Evolutionary conservation across 1,140 invertebrate genomes (phyloP).

Genomic region (Hyphantria cunea): DNA sequence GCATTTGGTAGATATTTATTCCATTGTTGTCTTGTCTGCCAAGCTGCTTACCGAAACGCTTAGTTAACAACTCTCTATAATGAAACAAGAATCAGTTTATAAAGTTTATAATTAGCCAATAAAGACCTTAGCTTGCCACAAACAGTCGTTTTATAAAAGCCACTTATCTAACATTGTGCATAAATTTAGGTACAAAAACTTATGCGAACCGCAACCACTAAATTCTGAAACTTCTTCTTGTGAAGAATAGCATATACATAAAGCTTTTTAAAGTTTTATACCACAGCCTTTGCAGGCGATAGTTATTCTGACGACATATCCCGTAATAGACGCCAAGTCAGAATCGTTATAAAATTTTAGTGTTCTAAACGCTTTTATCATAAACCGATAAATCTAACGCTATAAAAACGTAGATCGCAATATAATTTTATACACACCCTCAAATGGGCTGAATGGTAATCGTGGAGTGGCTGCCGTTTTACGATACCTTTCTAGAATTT

Average conservation of each 20-base stretch:
- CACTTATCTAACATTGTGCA: conserved; percentile 21
- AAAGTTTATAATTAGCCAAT: background rate
- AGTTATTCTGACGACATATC: background rate
- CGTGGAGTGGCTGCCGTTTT: too few species aligned
- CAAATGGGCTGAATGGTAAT: too few species aligned
- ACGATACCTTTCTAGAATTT: too few species aligned
- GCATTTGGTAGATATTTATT: background rate
- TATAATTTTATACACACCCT: background rate
- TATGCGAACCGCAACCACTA: conserved; percentile 16
- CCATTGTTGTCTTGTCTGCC: background rate
- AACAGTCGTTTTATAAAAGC: conserved; percentile 8
- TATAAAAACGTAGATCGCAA: background rate
- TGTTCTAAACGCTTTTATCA: background rate
- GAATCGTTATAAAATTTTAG: background rate
- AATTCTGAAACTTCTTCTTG: conserved; percentile 12
- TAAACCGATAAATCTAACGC: background rate
- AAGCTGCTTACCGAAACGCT: background rate
- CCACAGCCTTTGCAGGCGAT: conserved; percentile 5
- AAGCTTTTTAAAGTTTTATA: conserved; percentile 26
- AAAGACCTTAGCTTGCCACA: conserved; percentile 8
- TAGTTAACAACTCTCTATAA: background rate
- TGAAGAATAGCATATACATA: conserved; percentile 22
- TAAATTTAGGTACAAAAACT: conserved; percentile 28
- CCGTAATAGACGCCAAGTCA: background rate
- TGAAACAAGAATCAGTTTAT: background rate